Base-by-base conservation (phyloP, 2,113 vertebrate species). In the Balaeniceps rex region DNA sequence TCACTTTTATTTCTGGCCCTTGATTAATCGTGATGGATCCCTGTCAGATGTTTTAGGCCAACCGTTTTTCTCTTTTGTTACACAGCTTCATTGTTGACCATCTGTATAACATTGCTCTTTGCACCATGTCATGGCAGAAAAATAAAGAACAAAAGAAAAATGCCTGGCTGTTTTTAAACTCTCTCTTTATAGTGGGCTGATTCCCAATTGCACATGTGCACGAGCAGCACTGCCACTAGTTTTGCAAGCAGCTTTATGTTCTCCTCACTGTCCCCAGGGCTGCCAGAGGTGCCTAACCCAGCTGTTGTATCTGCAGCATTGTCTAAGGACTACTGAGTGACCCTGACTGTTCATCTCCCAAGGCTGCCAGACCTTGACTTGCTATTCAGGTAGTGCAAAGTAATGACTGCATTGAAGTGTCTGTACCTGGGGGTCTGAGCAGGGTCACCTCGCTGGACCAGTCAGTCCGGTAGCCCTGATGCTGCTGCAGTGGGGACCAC, bases 1-100 rank as follows among this genome's bases (percentile, higher is more conserved):
- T 92, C 54, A 89, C 51, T 78, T 96, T 95, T 94, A 88, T 93
- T 94, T 95, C 90, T 93, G 77, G 80, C 44, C 60, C 16, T 74
- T 83, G 64, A 81, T 94, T 85, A 95, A 83, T 83, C 3, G 0
- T 38, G 78, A 80, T 70, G 63, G 65, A 84, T 72, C 72, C 57
- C 33, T 65, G 44, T 64, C 90, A 95, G 86, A 93, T 44, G 17
- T 72, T 82, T 87, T 14, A 83, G 81, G 51, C 55, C 66, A 93
- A 46, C 18, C 2, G 0, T 51, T 92, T 85, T 80, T 94, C 61
- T 93, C 52, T 71, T 71, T 74, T 69, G 71, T 93, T 90, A 40
- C 84, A 44, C 14, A 46, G 61, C 74, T 89, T 83, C 69, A 13
- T 54, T 90, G 69, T 34, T 94, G 95, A 72, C 93, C 93, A 87